A percentile compares a stretch with the other conserved stretches of the same genome.
Evolutionary conservation across 2,888 invertebrate species (phyloP).

Genomic region (Portevinia maculata): DNA sequence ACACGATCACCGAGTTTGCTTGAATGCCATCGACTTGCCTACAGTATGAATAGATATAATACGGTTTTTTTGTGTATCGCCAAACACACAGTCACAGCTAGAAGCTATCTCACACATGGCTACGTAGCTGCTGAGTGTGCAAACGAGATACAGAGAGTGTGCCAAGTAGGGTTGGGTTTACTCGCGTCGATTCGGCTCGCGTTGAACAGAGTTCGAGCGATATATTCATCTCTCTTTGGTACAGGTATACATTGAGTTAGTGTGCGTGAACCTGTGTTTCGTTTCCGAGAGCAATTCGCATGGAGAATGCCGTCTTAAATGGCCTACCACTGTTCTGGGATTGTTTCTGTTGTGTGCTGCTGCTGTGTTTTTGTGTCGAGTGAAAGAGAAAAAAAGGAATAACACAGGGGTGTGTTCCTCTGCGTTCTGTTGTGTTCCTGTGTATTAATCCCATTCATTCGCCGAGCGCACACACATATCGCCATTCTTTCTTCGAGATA

Average conservation of each 20-base stretch:
- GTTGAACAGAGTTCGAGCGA: slow-evolving; percentile 3
- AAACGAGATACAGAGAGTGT: background rate
- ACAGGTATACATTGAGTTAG: slow-evolving; percentile 4
- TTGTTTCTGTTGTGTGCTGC: slow-evolving; percentile 69
- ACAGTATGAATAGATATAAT: slow-evolving; percentile 50
- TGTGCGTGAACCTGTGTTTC: slow-evolving; percentile 22
- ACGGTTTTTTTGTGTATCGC: slow-evolving; percentile 53
- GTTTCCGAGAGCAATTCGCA: slow-evolving; percentile 53
- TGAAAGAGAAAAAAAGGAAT: slow-evolving; percentile 61
- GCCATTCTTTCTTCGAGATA: slow-evolving; percentile 25
- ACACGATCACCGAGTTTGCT: slow-evolving; percentile 70
- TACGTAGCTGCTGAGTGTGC: slow-evolving; percentile 15
- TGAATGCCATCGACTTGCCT: slow-evolving; percentile 57
- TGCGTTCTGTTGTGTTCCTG: slow-evolving; percentile 77
- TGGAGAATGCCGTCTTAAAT: slow-evolving; percentile 67
- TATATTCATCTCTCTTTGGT: background rate
- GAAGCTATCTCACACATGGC: slow-evolving; percentile 72
- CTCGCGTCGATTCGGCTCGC: background rate
- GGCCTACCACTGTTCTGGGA: slow-evolving; percentile 74
- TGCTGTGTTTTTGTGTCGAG: slow-evolving; percentile 52
- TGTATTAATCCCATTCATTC: slow-evolving; percentile 74
- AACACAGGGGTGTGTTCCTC: slow-evolving; percentile 77
- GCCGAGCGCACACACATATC: slow-evolving; percentile 15
- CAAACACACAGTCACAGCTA: slow-evolving; percentile 73
- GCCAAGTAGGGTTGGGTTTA: slow-evolving; percentile 53